These are phyloP conservation scores for Fistularia commersonii DNA, from an alignment of 2,797 vertebrate genomes.

Conservation along the genomic window DNA sequence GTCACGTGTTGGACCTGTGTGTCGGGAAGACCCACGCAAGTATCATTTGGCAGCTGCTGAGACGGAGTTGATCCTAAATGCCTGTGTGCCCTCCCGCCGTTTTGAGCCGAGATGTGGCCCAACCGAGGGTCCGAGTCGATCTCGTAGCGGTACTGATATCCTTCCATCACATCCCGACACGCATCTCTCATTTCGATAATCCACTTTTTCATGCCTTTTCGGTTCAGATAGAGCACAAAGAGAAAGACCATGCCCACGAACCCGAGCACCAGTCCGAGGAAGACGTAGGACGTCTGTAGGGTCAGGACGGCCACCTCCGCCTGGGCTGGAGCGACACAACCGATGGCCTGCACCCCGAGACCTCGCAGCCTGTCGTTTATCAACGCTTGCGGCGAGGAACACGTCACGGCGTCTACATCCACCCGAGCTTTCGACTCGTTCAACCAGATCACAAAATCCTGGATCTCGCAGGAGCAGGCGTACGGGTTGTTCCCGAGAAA, in stretches of 20 bases:
- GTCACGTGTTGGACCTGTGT: constrained; percentile 39
- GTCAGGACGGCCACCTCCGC: constrained; percentile 54
- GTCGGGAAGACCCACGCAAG: constrained; percentile 43
- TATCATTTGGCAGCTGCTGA: constrained; percentile 57
- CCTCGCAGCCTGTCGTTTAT: constrained; percentile 42
- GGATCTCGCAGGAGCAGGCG: constrained; percentile 72
- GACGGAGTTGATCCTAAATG: constrained; percentile 29
- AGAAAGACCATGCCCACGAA: constrained; percentile 80
- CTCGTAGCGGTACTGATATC: constrained; percentile 79
- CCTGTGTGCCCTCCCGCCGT: constrained; percentile 13
- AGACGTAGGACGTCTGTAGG: constrained; percentile 78
- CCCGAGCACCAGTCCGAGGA: constrained; percentile 77
- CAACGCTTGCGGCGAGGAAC: constrained; percentile 57
- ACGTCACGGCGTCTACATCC: constrained; percentile 67
- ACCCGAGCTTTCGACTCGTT: constrained; percentile 61
- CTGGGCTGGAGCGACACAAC: constrained; percentile 54
- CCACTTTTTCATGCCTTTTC: constrained; percentile 78
- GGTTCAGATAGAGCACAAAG: constrained; percentile 82
- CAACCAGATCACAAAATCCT: constrained; percentile 67
- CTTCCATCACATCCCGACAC: constrained; percentile 75
- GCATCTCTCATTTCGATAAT: constrained; percentile 69
- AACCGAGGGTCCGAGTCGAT: constrained; percentile 76
- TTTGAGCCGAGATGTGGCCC: constrained; percentile 45
- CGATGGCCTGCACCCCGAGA: constrained; percentile 46
- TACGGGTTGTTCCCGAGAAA: constrained; percentile 71